A percentile compares a stretch with the other conserved stretches of the same genome.
Evolutionary conservation across 2,888 invertebrate genomes (phyloP).

Genomic region (Mechanitis messenoides): DNA sequence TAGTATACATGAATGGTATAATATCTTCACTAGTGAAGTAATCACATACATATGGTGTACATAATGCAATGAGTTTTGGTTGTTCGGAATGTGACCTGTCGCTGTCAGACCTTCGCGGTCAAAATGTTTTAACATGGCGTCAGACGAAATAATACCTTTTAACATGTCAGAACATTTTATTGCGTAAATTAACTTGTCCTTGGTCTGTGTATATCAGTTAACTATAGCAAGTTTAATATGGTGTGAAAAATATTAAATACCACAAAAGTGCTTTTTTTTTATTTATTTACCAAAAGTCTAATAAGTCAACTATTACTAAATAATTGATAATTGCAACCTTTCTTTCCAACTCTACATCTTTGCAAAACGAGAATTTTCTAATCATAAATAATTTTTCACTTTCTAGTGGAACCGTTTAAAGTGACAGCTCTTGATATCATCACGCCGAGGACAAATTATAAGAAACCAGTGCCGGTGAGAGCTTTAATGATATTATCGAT

Average conservation of each 20-base stretch:
- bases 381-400: slow-evolving; percentile 32
- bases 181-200: slow-evolving; percentile 22
- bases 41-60: slow-evolving; percentile 10
- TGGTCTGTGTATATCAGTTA: slow-evolving; percentile 14
- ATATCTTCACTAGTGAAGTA: not conserved
- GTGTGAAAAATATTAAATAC: not conserved
- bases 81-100: slow-evolving; percentile 25
- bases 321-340: not conserved
- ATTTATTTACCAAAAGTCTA: too few relatives aligned
- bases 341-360: not conserved
- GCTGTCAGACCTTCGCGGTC: slow-evolving; percentile 29
- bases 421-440: slow-evolving; percentile 31
- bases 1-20: too few relatives aligned
- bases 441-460: not conserved
- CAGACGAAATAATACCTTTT: slow-evolving; percentile 25
- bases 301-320: too few relatives aligned
- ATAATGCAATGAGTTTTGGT: slow-evolving; percentile 22
- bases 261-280: too few relatives aligned
- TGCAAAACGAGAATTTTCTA: not conserved
- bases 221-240: slow-evolving; percentile 10
- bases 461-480: not conserved
- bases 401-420: slow-evolving; percentile 36
- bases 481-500: not conserved
- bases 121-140: slow-evolving; percentile 29
- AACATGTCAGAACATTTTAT: slow-evolving; percentile 25